Base-by-base conservation (phyloP, 64 coral and sea anemone genomes). In the Dendronephthya gigantea region DNA sequence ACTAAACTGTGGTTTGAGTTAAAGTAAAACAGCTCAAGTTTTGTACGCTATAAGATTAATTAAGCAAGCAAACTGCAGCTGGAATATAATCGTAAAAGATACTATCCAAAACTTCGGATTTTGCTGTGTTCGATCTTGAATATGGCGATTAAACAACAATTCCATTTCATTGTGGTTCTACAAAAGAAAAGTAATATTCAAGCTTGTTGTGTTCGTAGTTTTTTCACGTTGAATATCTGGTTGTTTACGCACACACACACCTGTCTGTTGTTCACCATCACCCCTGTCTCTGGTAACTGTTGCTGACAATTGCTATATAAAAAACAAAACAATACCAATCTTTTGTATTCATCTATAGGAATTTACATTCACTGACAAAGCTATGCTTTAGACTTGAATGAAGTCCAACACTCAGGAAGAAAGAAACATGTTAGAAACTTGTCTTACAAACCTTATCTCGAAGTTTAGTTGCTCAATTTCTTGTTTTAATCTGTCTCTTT, bases 51-150 rank as follows among this genome's bases (percentile, higher is more conserved):
- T n/a, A n/a, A n/a, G n/a, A n/a, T n/a, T n/a, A n/a, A n/a, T n/a
- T n/a, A n/a, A n/a, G n/a, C n/a, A 66, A 66, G 58, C 3, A 66
- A 3, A 66, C 58, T 3, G 29, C 3, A 66, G 29, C 22, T n/a
- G 14, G 22, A 14, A 66, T 66, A 45, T 45, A 45, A 11, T 11
- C 19, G 9, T 1, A 41, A 89, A 98, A 92, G 95, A 98, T 98
- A 98, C 95, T 30, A 98, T 93, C 95, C 95, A 98, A 45, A 98
- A 98, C 52, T 93, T 93, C 82, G 86, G 93, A 33, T 98, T 98
- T 83, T 93, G 88, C 49, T 93, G 89, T 19, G 95, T 98, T 51
- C 92, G 84, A 65, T 82, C 85, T 88, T 93, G 93, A 4, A 98
- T 92, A 51, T 91, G 92, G 37, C 93, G 82, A 32, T 93, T 98